Conservation (phyloP, 2,113 vertebrate genomes). For the Bostrychus sinensis region DNA sequence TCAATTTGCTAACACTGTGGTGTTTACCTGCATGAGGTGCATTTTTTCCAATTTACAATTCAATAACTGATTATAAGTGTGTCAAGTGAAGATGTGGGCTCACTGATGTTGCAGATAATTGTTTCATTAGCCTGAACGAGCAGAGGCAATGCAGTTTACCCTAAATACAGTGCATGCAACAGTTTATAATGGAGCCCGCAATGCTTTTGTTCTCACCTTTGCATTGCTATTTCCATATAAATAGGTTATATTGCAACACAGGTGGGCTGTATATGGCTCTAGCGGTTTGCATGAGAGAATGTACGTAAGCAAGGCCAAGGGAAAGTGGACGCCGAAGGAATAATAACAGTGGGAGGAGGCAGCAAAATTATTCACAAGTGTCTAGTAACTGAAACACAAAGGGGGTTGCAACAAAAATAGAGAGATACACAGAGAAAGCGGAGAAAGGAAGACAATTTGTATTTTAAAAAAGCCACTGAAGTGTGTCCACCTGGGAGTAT, state of each 20-base stretch:
- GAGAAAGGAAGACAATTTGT: slow-evolving; percentile 4
- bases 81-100: background rate
- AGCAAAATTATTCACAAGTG: background rate
- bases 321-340: slow-evolving; percentile 6
- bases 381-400: background rate
- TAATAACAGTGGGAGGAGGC: slow-evolving; percentile 11
- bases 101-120: slow-evolving; percentile 12
- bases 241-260: slow-evolving; percentile 8
- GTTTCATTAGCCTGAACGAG: background rate
- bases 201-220: background rate
- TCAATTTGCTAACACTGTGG: background rate
- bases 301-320: background rate
- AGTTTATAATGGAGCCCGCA: background rate
- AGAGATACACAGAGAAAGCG: background rate
- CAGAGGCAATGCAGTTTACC: background rate
- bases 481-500: slow-evolving; percentile 23
- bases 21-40: background rate
- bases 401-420: background rate
- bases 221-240: slow-evolving; percentile 26
- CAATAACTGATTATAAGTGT: slow-evolving; percentile 10
- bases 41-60: background rate
- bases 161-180: background rate
- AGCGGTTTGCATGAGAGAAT: background rate
- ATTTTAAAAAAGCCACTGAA: slow-evolving; percentile 15
- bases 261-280: slow-evolving; percentile 3